Percentiles rank a stretch among this genome's conserved stretches.
Evolutionary conservation across 2,113 vertebrate genomes (phyloP).

Genomic region (Boleophthalmus pectinirostris): DNA sequence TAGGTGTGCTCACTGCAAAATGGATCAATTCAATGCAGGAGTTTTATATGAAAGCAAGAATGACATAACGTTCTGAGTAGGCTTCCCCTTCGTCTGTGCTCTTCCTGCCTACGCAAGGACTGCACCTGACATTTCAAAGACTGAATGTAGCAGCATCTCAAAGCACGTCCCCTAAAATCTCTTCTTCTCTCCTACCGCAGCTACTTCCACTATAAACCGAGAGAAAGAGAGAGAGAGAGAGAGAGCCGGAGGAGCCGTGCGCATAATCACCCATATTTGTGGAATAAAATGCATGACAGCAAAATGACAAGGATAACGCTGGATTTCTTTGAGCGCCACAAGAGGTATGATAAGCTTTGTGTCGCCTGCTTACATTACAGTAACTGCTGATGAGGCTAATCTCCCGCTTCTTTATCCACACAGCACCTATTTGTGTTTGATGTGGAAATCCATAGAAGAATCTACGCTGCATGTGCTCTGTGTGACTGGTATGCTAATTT

Average conservation of each 20-base stretch:
- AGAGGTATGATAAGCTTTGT: conserved; percentile 55
- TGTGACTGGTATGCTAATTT: neutral
- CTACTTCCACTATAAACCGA: conserved; percentile 7
- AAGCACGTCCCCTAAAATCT: conserved; percentile 51
- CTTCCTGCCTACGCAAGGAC: conserved; percentile 50
- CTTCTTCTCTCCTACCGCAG: conserved; percentile 40
- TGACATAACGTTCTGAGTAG: conserved; percentile 50
- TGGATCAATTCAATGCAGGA: conserved; percentile 59
- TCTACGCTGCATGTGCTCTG: conserved; percentile 10
- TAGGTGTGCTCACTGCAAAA: conserved; percentile 44
- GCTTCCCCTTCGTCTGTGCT: conserved; percentile 46
- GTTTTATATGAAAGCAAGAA: conserved; percentile 51
- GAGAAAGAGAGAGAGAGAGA: conserved; percentile 14
- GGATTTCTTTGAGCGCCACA: conserved; percentile 28
- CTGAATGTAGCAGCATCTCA: conserved; percentile 49
- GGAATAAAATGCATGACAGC: conserved; percentile 39
- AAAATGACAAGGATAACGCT: conserved; percentile 48
- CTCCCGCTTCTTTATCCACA: conserved; percentile 33
- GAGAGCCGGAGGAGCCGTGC: conserved; percentile 26
- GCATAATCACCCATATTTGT: conserved; percentile 45
- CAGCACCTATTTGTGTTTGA: conserved; percentile 40
- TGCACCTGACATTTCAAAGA: conserved; percentile 41
- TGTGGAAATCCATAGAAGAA: conserved; percentile 24
- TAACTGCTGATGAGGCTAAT: conserved; percentile 57
- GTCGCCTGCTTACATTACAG: conserved; percentile 39